phyloP scores from a whole-genome alignment of 2,113 vertebrate species.

The Kryptolebias marmoratus region DNA sequence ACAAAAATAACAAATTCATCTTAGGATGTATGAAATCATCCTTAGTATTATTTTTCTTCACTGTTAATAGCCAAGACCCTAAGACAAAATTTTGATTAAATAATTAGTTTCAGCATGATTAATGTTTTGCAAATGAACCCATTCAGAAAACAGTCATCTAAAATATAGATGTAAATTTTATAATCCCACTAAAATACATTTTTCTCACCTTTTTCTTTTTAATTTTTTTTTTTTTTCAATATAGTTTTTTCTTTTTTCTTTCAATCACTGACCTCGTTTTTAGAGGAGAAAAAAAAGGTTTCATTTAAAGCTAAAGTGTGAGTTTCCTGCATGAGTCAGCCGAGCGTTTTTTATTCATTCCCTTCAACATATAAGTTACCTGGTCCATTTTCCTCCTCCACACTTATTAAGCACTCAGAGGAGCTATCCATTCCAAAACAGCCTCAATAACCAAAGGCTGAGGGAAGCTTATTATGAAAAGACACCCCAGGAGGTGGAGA shows the following conservation, averaged over 20 bases:
- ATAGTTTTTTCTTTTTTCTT: not conserved
- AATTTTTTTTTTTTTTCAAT: too few species aligned
- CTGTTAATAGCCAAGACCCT: too few species aligned
- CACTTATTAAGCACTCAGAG: not conserved
- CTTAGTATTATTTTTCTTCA: too few species aligned
- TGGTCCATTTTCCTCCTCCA: not conserved
- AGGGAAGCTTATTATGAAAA: slow-evolving; percentile 6
- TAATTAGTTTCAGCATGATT: too few species aligned
- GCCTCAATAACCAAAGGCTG: slow-evolving; percentile 8
- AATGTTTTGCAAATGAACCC: too few species aligned
- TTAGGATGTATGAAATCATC: too few species aligned
- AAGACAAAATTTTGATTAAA: too few species aligned
- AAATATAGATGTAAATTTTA: too few species aligned
- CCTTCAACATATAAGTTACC: not conserved
- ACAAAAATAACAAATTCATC: too few species aligned
- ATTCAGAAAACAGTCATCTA: too few species aligned
- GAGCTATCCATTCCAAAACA: slow-evolving; percentile 5
- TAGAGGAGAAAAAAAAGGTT: not conserved
- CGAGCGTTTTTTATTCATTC: not conserved
- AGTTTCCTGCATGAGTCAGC: slow-evolving; percentile 10
- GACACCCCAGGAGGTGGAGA: not conserved
- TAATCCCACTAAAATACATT: too few species aligned
- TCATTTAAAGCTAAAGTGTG: not conserved
- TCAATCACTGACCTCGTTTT: not conserved
- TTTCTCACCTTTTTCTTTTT: too few species aligned